Evolutionary conservation across 2,113 vertebrate genomes (phyloP).

Genomic region (Macrotis lagotis): DNA sequence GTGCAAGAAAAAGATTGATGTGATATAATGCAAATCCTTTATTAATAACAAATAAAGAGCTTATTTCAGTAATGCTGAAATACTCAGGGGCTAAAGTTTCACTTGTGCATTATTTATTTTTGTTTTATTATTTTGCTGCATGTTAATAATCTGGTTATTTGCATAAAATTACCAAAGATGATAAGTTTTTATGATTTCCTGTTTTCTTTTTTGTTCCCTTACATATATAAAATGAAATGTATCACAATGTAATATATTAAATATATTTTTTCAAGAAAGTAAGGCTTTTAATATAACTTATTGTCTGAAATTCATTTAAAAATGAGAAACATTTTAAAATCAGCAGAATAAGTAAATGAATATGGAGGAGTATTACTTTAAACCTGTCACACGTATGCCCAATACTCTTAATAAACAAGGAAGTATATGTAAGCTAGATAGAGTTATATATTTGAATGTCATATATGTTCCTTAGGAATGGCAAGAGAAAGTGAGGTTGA

Average conservation of each 20-base stretch:
- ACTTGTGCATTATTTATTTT: background rate
- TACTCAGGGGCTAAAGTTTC: conserved; percentile 14
- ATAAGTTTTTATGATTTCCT: conserved; percentile 10
- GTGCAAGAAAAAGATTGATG: conserved; percentile 60
- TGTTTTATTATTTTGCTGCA: conserved; percentile 31
- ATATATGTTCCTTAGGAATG: conserved; percentile 33
- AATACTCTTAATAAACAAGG: conserved; percentile 37
- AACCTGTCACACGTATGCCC: background rate
- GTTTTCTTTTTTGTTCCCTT: conserved; percentile 65
- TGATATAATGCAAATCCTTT: conserved; percentile 52
- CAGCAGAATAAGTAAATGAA: conserved; percentile 74
- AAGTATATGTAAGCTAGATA: conserved; percentile 51
- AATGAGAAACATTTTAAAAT: conserved; percentile 72
- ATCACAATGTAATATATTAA: background rate
- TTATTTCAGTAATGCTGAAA: conserved; percentile 57
- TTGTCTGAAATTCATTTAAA: conserved; percentile 78
- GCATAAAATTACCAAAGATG: conserved; percentile 39
- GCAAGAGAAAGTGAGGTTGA: conserved; percentile 30
- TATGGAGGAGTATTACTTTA: background rate
- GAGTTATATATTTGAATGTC: conserved; percentile 34
- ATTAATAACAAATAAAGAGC: conserved; percentile 64
- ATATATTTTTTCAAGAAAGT: background rate
- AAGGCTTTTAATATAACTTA: conserved; percentile 71
- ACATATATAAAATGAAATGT: conserved; percentile 52
- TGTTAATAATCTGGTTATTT: conserved; percentile 12